Percentiles rank a stretch among this genome's conserved stretches.
Conservation (phyloP, 2,888 invertebrate genomes). For the Leistus spinibarbis region DNA sequence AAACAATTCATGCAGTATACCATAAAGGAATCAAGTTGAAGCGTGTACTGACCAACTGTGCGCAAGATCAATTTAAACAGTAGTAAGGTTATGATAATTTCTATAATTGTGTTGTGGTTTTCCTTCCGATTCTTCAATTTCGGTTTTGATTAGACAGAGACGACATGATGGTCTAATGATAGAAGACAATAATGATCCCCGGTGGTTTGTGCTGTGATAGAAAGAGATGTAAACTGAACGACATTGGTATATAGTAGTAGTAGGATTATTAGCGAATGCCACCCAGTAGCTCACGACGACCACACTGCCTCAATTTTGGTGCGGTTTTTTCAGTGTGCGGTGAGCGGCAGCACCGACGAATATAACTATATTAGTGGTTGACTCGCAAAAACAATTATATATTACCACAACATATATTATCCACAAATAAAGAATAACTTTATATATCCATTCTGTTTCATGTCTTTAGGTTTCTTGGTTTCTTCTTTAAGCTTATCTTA, state of each 20-base stretch:
- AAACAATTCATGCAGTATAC: neutral
- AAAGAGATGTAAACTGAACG: slow-evolving; percentile 38
- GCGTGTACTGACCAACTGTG: neutral
- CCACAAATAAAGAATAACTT: neutral
- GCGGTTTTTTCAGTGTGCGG: neutral
- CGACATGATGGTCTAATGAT: neutral
- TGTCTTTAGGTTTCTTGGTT: no score
- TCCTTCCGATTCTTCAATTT: slow-evolving; percentile 33
- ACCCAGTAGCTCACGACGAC: slow-evolving; percentile 55
- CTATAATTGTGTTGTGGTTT: slow-evolving; percentile 30
- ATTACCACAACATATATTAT: neutral
- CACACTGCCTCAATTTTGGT: neutral
- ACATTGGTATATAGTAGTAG: slow-evolving; percentile 46
- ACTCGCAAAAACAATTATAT: no score
- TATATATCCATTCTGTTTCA: neutral
- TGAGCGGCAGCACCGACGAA: neutral
- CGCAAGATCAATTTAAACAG: slow-evolving; percentile 27
- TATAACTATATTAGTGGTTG: neutral
- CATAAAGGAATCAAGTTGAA: neutral
- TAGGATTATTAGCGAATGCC: slow-evolving; percentile 50
- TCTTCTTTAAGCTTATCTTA: no score
- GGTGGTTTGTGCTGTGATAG: neutral
- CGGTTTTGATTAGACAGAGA: slow-evolving; percentile 1
- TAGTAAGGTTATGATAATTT: slow-evolving; percentile 9
- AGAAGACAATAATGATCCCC: neutral